Evolutionary conservation across 2,888 invertebrate species (phyloP).

Genomic region (Xanthorhoe spadicearia): DNA sequence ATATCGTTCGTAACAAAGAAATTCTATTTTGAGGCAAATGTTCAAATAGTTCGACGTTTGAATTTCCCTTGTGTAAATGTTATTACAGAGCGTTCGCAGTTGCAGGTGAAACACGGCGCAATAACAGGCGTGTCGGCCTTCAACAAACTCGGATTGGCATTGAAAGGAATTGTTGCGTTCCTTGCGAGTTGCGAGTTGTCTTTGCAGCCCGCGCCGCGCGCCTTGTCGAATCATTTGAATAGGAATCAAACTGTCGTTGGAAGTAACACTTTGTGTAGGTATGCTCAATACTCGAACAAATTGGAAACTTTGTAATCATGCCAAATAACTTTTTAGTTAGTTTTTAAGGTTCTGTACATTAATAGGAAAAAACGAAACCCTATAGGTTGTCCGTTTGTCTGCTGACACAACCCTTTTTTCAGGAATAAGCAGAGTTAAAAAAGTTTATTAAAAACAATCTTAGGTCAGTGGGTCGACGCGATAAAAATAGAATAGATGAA

Average conservation of each 20-base stretch:
- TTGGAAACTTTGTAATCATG: constrained; percentile 9
- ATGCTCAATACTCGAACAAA: constrained; percentile 9
- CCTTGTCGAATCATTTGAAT: constrained; percentile 20
- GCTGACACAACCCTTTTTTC: no score
- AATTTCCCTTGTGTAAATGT: constrained; percentile 83
- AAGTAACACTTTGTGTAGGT: constrained; percentile 5
- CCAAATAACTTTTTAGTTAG: background rate
- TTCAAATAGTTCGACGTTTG: constrained; percentile 82
- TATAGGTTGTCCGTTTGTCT: no score
- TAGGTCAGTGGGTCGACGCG: no score
- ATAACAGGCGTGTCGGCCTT: constrained; percentile 62
- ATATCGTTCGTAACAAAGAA: constrained; percentile 78
- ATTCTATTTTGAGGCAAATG: constrained; percentile 79
- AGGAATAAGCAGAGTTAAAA: no score
- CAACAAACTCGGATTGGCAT: constrained; percentile 62
- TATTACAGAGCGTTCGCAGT: constrained; percentile 72
- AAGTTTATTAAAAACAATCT: no score
- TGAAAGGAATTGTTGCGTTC: constrained; percentile 47
- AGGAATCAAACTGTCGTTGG: constrained; percentile 26
- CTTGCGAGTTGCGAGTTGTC: constrained; percentile 27
- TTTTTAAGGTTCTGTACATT: no score
- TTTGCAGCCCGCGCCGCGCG: constrained; percentile 17
- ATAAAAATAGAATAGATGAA: no score
- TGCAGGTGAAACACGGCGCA: constrained; percentile 77
- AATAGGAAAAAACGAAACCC: no score